These are phyloP conservation scores for Branchinecta sandiegonensis DNA, from an alignment of 2,888 invertebrate species.

Conservation along the genomic window DNA sequence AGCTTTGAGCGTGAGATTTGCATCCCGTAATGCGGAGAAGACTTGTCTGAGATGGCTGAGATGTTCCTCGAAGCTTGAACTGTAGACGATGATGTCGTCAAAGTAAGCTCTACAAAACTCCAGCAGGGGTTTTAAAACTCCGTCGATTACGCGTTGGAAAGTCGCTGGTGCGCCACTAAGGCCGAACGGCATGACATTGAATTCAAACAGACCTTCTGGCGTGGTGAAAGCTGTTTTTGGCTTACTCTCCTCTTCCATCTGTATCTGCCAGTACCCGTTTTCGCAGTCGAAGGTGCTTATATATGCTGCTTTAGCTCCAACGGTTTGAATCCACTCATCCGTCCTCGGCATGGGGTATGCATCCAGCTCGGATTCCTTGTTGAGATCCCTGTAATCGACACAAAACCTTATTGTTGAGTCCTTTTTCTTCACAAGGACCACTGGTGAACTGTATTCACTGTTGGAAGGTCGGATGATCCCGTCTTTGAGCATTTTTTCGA, in stretches of 20 bases:
- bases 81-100: neutral
- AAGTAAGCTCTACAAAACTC: neutral
- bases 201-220: neutral
- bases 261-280: neutral
- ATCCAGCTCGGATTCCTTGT: neutral
- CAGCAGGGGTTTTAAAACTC: neutral
- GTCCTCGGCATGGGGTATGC: neutral
- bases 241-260: neutral
- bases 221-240: neutral
- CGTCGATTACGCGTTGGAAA: neutral
- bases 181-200: neutral
- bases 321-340: neutral
- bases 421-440: neutral
- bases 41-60: neutral
- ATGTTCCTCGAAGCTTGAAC: neutral
- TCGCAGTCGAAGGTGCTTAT: neutral
- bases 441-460: neutral
- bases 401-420: neutral
- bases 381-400: neutral
- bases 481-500: neutral
- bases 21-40: neutral
- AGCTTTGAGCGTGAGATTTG: neutral
- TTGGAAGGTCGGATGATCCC: neutral
- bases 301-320: neutral
- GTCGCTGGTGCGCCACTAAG: neutral